Percentiles rank a stretch among this genome's conserved stretches.
These are phyloP conservation scores for Coracopsis vasa DNA, from an alignment of 2,113 vertebrate genomes.

Conservation along the genomic window DNA sequence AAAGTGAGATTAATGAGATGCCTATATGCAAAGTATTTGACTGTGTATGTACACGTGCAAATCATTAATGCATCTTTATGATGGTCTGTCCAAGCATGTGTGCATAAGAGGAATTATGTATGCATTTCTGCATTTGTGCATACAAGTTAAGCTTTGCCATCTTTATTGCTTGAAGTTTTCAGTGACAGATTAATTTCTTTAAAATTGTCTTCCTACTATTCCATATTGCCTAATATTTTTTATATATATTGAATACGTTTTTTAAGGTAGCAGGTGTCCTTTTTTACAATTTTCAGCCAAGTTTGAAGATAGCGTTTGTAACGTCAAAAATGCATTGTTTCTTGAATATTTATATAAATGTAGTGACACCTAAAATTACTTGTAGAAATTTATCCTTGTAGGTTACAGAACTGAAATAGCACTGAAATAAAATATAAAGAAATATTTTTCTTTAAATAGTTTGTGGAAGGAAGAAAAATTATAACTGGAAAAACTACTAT, in stretches of 20 bases:
- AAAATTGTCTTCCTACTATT: background rate
- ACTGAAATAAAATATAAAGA: background rate
- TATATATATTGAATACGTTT: background rate
- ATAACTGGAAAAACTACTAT: background rate
- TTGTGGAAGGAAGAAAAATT: background rate
- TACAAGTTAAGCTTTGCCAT: background rate
- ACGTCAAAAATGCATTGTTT: background rate
- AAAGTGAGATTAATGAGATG: conserved; percentile 58
- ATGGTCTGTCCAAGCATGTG: conserved; percentile 36
- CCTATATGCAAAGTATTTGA: conserved; percentile 31
- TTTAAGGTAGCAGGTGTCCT: background rate
- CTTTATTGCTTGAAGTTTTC: background rate
- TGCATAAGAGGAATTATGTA: background rate
- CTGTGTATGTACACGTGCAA: conserved; percentile 50
- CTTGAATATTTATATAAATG: background rate
- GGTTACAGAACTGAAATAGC: background rate
- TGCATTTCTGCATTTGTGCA: background rate
- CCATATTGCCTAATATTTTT: background rate
- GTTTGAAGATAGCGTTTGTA: background rate
- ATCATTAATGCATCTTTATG: conserved; percentile 40
- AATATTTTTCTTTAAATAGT: background rate
- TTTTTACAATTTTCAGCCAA: background rate
- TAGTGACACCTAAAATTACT: background rate
- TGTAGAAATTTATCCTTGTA: background rate
- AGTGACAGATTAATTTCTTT: background rate